Evolutionary conservation across 2,113 vertebrate genomes (phyloP).

Genomic region (Theristicus caerulescens): DNA sequence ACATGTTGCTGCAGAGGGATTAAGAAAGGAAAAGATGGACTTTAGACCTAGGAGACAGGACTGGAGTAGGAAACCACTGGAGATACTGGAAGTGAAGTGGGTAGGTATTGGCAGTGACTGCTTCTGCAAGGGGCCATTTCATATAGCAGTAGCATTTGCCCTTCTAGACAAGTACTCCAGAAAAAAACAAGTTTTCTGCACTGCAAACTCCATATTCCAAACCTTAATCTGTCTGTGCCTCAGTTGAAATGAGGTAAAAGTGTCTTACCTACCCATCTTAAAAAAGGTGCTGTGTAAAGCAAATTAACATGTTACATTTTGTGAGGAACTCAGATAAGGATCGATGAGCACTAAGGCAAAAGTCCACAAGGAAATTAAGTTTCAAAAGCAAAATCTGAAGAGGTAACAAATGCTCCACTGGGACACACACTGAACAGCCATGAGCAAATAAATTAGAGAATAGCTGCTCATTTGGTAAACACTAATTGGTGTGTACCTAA

Average conservation of each 20-base stretch:
- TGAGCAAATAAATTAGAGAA: background rate
- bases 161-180: background rate
- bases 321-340: background rate
- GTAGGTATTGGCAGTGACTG: background rate
- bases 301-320: background rate
- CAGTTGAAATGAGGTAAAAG: background rate
- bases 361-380: slow-evolving; percentile 7
- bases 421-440: background rate
- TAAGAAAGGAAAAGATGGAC: background rate
- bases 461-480: background rate
- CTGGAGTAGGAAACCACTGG: background rate
- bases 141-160: background rate
- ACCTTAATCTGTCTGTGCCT: background rate
- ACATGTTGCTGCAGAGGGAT: background rate
- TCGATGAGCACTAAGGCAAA: background rate
- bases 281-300: background rate
- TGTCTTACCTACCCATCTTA: background rate
- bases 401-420: background rate
- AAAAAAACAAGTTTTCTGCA: background rate
- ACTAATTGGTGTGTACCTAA: background rate
- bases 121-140: background rate
- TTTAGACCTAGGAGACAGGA: background rate
- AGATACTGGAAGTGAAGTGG: background rate
- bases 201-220: background rate
- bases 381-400: slow-evolving; percentile 2